Conservation (phyloP, 2,888 invertebrate species). For the Acheta domesticus region DNA sequence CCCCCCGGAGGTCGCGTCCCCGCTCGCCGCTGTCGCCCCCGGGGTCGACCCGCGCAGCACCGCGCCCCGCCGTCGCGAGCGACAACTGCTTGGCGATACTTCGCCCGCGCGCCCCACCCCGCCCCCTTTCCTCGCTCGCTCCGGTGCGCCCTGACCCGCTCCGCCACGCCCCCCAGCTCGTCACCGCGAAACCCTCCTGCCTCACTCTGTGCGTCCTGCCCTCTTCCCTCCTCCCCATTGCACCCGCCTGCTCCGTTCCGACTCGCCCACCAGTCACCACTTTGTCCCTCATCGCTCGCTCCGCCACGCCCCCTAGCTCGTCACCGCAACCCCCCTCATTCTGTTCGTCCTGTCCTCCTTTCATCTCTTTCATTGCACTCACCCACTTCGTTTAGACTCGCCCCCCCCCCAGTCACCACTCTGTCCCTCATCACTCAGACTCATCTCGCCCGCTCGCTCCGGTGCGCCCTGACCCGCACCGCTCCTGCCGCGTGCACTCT, state of each 20-base stretch:
- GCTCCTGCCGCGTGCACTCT: too few relatives aligned
- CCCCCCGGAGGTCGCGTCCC: neutral
- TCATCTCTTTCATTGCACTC: neutral
- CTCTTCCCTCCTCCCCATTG: neutral
- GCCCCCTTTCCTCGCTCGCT: too few relatives aligned
- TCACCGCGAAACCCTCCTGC: neutral
- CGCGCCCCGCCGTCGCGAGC: neutral
- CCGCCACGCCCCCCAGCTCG: neutral
- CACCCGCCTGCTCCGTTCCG: neutral
- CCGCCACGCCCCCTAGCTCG: neutral
- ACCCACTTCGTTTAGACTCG: neutral
- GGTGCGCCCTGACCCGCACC: too few relatives aligned
- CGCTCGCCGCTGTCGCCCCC: neutral
- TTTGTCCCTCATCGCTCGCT: too few relatives aligned
- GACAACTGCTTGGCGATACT: neutral
- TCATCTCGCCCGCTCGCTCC: too few relatives aligned
- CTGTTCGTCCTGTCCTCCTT: neutral
- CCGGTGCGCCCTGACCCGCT: too few relatives aligned
- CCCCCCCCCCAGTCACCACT: too few relatives aligned
- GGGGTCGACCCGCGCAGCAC: too few relatives aligned
- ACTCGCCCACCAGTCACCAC: neutral
- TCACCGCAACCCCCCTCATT: neutral
- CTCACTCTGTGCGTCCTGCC: neutral
- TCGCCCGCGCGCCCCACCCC: too few relatives aligned
- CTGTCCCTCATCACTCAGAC: too few relatives aligned